Evolutionary conservation across 92 coral and sea anemone species (phyloP), one percentile per base, ranked within the genome.

Genomic region (Zoanthus gigantus): DNA sequence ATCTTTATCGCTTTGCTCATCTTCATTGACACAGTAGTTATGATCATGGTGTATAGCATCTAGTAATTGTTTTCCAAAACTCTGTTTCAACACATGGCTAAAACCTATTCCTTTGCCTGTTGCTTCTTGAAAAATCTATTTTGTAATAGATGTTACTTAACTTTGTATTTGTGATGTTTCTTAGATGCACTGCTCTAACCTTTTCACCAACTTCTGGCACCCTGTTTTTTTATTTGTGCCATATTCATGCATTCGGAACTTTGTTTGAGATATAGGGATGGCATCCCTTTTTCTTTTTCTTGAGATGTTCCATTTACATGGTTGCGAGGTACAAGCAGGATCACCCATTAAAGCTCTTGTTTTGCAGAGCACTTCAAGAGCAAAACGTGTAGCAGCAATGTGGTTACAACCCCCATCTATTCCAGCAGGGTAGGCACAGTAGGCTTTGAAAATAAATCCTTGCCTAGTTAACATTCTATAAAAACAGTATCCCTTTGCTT

Each of bases 111-210:
- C 32, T 72, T 61, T 77, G 12, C 86, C 86, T 61, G 90, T 87
- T 34, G 79, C 71, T 10, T 42, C 86, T 57, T 87, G 86, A 54
- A 87, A 77, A 46, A 9, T 72, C 66, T 17, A 86, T 58, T 74
- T 86, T 86, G 17, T 58, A 2, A 32, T 10, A 77, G 17, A 86
- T 86, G 88, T 77, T 78, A 30, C 75, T 53, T 10, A 77, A 42
- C 34, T 86, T 86, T 16, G 83, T 80, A 66, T 67, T 79, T 12
- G 18, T 53, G 50, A 18, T 78, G 17, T 34, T 57, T 31, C 77
- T 83, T 2, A 57, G 79, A 37, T 67, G 88, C 9, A 30, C 71
- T 53, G 89, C 89, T 87, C 90, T 78, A 14, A 88, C 90, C 72
- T 83, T 86, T 72, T 69, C 46, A 32, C 37, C 13, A 12, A 44